Evolutionary conservation across 2,888 invertebrate species (phyloP).

Genomic region (Odontomyia ornata): DNA sequence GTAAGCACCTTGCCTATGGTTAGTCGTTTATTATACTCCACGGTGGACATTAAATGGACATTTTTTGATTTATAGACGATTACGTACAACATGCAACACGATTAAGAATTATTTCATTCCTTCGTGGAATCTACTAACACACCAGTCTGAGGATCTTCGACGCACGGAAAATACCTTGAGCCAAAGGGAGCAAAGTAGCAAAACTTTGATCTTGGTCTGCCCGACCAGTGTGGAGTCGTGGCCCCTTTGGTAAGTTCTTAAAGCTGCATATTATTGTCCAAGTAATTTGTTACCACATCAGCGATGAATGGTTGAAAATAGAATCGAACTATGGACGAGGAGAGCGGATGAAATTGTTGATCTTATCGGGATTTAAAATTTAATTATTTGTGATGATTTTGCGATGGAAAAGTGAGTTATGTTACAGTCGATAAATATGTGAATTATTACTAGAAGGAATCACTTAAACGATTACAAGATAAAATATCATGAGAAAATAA

Average conservation of each 20-base stretch:
- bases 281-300: background rate
- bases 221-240: too few species aligned
- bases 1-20: background rate
- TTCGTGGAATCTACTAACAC: background rate
- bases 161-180: background rate
- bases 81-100: conserved; percentile 33
- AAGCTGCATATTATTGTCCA: background rate
- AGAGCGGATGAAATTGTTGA: conserved; percentile 24
- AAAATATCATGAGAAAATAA: too few species aligned
- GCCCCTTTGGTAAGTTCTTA: too few species aligned
- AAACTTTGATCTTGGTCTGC: too few species aligned
- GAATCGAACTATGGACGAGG: too few species aligned
- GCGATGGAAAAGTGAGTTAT: conserved; percentile 15
- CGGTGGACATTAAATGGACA: conserved; percentile 45
- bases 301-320: too few species aligned
- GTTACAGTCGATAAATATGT: background rate
- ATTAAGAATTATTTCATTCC: conserved; percentile 24
- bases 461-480: too few species aligned
- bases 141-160: background rate
- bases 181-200: too few species aligned
- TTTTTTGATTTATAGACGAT: conserved; percentile 40
- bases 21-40: conserved; percentile 17
- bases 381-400: conserved; percentile 20
- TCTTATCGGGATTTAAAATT: conserved; percentile 6
- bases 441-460: too few species aligned